Conservation (phyloP, 2,113 vertebrate genomes). For the Tenrec ecaudatus region DNA sequence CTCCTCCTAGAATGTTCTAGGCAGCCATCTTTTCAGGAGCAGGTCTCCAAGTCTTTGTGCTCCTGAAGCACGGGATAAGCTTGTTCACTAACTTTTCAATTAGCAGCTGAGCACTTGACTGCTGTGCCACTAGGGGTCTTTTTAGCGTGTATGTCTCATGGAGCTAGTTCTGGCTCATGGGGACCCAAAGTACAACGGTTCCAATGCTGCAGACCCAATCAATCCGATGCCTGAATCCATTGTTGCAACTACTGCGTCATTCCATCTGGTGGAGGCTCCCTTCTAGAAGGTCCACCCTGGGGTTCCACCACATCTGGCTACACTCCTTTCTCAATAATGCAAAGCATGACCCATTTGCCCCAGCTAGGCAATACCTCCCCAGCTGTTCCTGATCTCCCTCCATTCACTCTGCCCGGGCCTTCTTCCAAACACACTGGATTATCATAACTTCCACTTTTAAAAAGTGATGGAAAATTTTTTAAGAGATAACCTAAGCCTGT, state of each 20-base stretch:
- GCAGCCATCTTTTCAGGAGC: neutral
- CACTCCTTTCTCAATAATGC: neutral
- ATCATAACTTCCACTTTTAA: neutral
- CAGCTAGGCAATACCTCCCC: neutral
- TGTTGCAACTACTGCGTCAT: no score
- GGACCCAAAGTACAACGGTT: no score
- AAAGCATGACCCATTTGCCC: neutral
- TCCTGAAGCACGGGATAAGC: neutral
- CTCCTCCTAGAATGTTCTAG: neutral
- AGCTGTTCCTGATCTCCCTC: neutral
- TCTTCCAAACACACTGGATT: neutral
- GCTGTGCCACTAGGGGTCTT: neutral
- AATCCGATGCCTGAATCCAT: no score
- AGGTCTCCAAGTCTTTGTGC: neutral
- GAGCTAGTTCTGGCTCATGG: no score
- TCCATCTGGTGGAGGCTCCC: neutral
- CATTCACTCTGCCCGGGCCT: neutral
- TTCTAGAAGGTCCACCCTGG: neutral
- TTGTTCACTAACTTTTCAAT: neutral
- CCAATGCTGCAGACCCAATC: no score
- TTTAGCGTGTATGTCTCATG: neutral
- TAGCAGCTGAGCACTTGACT: neutral
- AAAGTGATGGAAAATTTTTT: neutral
- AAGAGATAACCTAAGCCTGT: neutral
- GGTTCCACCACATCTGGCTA: neutral